Evolutionary conservation across 2,113 vertebrate species (phyloP).

Genomic region (Melanotaenia duboulayi): DNA sequence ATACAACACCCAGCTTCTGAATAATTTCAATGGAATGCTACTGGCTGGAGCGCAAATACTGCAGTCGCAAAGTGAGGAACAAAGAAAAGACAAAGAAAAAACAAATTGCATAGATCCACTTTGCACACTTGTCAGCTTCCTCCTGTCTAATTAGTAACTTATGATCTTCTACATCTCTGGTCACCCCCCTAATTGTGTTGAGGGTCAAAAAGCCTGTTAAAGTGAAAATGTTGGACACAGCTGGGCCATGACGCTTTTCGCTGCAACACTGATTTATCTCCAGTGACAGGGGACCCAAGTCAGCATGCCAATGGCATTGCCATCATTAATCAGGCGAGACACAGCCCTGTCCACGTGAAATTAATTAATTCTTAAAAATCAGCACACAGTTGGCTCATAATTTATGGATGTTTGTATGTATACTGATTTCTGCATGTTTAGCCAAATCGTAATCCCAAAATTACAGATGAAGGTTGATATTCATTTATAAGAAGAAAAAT

Average conservation of each 20-base stretch:
- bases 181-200: conserved; percentile 38
- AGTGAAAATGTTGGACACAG: conserved; percentile 70
- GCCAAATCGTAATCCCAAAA: not conserved
- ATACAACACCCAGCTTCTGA: not conserved
- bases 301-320: conserved; percentile 62
- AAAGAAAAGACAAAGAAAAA: not conserved
- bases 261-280: conserved; percentile 74
- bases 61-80: too few relatives aligned
- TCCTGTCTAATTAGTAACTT: conserved; percentile 32
- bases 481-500: not conserved
- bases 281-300: conserved; percentile 62
- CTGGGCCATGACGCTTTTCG: conserved; percentile 57
- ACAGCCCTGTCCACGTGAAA: conserved; percentile 69
- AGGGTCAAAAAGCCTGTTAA: conserved; percentile 59
- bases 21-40: not conserved
- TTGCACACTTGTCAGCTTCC: conserved; percentile 6
- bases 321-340: conserved; percentile 78
- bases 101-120: not conserved
- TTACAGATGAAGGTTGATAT: not conserved
- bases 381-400: conserved; percentile 52
- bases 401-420: conserved; percentile 61
- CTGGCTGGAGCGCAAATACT: not conserved
- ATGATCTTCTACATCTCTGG: conserved; percentile 34
- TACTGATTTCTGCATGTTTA: conserved; percentile 10
- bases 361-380: conserved; percentile 80